Percentiles rank a stretch among this genome's conserved stretches.
Conservation (phyloP, 2,113 vertebrate species). For the Halcyon senegalensis region DNA sequence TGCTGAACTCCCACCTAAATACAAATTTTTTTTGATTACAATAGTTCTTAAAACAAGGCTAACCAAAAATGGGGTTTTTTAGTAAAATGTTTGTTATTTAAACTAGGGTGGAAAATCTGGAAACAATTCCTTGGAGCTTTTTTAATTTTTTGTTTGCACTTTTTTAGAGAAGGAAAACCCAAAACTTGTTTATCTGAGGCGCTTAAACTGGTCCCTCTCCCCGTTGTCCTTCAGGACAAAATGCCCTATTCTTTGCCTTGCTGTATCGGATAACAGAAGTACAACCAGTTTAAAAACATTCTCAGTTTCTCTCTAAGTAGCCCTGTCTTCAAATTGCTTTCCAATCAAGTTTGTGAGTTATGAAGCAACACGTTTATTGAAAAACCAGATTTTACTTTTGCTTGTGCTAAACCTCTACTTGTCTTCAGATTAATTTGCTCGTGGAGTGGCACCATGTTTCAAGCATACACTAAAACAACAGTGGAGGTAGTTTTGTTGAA, state of each 20-base stretch:
- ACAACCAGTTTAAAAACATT: neutral
- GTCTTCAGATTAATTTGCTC: neutral
- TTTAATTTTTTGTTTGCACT: neutral
- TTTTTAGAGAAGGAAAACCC: neutral
- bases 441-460: neutral
- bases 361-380: neutral
- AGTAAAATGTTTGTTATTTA: neutral
- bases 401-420: neutral
- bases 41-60: neutral
- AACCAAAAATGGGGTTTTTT: neutral
- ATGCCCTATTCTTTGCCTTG: neutral
- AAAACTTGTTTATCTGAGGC: neutral
- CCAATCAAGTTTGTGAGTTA: neutral
- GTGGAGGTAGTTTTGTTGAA: conserved; percentile 15
- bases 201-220: neutral
- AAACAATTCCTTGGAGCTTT: neutral
- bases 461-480: neutral
- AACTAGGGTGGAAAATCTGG: neutral
- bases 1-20: neutral
- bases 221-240: neutral
- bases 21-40: neutral
- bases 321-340: neutral
- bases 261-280: neutral
- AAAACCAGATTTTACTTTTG: neutral
- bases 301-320: neutral